These are phyloP conservation scores for Pogonognathellus flavescens DNA, from an alignment of 1,140 invertebrate genomes.

Conservation along the genomic window DNA sequence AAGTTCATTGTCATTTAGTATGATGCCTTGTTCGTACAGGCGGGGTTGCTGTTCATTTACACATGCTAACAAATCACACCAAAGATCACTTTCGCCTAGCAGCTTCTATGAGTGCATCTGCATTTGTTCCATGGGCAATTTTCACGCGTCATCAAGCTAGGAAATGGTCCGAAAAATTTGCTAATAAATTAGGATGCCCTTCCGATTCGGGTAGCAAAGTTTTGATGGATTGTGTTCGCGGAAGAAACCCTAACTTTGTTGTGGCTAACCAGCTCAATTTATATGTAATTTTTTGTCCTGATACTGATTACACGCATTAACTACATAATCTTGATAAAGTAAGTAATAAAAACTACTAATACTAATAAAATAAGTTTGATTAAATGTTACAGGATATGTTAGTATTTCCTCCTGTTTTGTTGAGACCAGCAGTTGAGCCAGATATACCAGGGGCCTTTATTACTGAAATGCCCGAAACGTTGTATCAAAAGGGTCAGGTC, in stretches of 20 bases:
- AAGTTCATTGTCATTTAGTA: not conserved
- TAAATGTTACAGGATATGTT: conserved; percentile 37
- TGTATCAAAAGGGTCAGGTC: conserved; percentile 43
- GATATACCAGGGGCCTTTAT: conserved; percentile 30
- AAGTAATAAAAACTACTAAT: too few species aligned
- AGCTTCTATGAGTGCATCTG: conserved; percentile 33
- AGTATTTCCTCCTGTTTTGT: conserved; percentile 47
- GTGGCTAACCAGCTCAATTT: conserved; percentile 38
- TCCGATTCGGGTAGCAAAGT: conserved; percentile 20
- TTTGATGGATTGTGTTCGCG: conserved; percentile 49
- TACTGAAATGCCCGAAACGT: conserved; percentile 24
- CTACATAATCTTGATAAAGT: too few species aligned
- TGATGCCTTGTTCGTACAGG: not conserved
- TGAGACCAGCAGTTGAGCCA: conserved; percentile 50
- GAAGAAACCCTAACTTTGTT: conserved; percentile 31
- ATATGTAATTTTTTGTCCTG: conserved; percentile 1
- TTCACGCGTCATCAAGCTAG: not conserved
- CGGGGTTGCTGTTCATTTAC: conserved; percentile 42
- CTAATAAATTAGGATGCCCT: conserved; percentile 39
- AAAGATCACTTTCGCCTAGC: conserved; percentile 33
- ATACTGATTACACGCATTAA: not conserved
- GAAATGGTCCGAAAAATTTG: conserved; percentile 33
- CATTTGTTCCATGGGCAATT: conserved; percentile 55
- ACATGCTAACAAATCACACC: conserved; percentile 46
- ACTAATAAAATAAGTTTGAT: too few species aligned